Conservation (phyloP, 2,888 invertebrate genomes). For the Teinopalpus imperialis region DNA sequence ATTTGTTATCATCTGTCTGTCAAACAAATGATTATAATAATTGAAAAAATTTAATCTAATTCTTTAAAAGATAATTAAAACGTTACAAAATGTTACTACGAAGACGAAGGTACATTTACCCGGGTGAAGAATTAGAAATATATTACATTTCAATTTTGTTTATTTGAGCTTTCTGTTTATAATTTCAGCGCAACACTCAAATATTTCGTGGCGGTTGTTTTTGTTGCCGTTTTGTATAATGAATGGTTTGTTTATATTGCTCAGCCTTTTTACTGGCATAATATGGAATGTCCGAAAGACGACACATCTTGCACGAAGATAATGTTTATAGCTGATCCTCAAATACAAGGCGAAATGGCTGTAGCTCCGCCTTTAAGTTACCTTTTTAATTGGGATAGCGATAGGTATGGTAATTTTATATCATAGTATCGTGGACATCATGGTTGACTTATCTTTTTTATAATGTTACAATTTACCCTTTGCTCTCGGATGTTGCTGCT, state of each 20-base stretch:
- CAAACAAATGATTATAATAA: no score
- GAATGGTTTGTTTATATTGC: constrained; percentile 79
- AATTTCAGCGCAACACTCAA: constrained; percentile 52
- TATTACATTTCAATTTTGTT: constrained; percentile 1
- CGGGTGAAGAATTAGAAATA: no score
- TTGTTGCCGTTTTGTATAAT: constrained; percentile 68
- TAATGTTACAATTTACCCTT: no score
- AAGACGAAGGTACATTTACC: constrained; percentile 21
- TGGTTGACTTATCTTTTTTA: no score
- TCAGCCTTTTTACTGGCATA: constrained; percentile 65
- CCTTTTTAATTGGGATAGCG: constrained; percentile 92
- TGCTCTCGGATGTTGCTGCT: no score
- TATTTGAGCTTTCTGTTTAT: neutral
- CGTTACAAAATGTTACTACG: constrained; percentile 28
- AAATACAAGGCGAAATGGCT: constrained; percentile 91
- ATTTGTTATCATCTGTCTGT: no score
- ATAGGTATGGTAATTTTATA: constrained; percentile 83
- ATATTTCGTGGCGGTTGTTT: constrained; percentile 48
- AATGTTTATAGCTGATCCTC: constrained; percentile 94
- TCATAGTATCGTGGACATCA: no score
- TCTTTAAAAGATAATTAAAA: no score
- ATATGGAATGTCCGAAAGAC: constrained; percentile 66
- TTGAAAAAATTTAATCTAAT: neutral
- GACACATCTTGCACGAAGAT: constrained; percentile 82
- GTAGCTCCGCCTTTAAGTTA: constrained; percentile 86